Base-by-base conservation (phyloP, 2,888 invertebrate genomes). In the Merodon equestris region DNA sequence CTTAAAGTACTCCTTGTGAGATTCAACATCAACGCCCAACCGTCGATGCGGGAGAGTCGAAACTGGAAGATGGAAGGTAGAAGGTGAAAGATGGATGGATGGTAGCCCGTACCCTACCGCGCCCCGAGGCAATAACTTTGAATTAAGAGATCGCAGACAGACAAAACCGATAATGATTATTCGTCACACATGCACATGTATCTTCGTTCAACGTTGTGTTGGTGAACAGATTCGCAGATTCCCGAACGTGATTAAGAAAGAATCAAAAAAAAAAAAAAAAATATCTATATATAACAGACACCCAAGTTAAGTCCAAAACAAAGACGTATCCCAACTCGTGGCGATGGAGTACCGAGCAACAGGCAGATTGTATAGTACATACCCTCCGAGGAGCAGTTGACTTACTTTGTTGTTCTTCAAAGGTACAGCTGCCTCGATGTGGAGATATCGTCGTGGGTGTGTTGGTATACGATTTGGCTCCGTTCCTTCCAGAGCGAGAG, bases 91-190 rank as follows among this genome's bases (percentile, higher is more conserved):
- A 3, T 54, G 15, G 27, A 15, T 58, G 18, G 15, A 60, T 57
- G 71, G 47, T 60, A 63, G 51, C 45, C 53, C 67, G 27, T 57
- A 47, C 51, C 53, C 27, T 67, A 40, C 63, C 53, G 61, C 72
- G 61, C 72, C 72, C 40, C 47, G 51, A 10, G 57, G 77, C 67
- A 77, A 73, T 77, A 72, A 61, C 44, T 77, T 40, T 63, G 77
- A 77, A 67, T 77, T 67, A 67, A 73, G 67, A 72, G 77, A 77
- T 77, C 57, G 77, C 77, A 77, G 77, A 77, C 77, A 73, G 72
- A 67, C 77, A 57, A 54, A 77, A 72, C 67, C 67, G 77, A 77
- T 77, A 77, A 77, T 73, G 67, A 67, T 67, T 77, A 19, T 56
- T 67, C 51, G 50, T 66, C 27, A 61, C 42, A 61, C 48, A 60